phyloP scores from a whole-genome alignment of 2,113 vertebrate species.

The Mystacornis crossleyi region DNA sequence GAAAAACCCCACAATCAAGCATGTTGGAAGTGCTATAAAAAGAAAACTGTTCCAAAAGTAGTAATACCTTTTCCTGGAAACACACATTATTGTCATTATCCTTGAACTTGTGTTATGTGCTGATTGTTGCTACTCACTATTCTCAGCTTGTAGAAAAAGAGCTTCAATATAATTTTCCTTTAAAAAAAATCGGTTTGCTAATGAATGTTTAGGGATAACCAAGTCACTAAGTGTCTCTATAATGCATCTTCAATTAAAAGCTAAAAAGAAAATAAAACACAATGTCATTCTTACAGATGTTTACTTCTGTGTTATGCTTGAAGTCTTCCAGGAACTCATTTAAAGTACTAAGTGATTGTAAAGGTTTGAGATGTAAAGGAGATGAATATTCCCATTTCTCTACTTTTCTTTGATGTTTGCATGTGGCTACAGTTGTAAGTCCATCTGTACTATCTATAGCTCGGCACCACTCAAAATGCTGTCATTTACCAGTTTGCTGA shows the following conservation, averaged over 20 bases:
- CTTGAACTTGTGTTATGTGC: neutral
- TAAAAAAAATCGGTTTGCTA: neutral
- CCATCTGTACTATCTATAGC: neutral
- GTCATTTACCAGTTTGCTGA: neutral
- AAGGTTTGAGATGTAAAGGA: neutral
- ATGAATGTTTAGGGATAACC: neutral
- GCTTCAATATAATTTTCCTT: neutral
- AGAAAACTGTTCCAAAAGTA: neutral
- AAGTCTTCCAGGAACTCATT: neutral
- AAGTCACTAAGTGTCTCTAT: neutral
- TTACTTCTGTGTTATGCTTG: neutral
- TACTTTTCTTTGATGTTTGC: neutral
- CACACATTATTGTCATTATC: neutral
- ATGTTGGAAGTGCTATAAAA: neutral
- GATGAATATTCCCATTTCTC: neutral
- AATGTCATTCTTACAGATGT: neutral
- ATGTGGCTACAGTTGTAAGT: neutral
- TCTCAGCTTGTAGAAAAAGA: neutral
- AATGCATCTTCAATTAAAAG: neutral
- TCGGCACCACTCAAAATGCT: neutral
- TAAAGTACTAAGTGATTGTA: neutral
- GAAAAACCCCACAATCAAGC: fast-evolving
- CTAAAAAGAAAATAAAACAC: neutral
- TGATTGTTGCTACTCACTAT: neutral
- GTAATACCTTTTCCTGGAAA: neutral